Evolutionary conservation across 2,797 vertebrate species (phyloP).

Genomic region (Paedocypris micromegethes): DNA sequence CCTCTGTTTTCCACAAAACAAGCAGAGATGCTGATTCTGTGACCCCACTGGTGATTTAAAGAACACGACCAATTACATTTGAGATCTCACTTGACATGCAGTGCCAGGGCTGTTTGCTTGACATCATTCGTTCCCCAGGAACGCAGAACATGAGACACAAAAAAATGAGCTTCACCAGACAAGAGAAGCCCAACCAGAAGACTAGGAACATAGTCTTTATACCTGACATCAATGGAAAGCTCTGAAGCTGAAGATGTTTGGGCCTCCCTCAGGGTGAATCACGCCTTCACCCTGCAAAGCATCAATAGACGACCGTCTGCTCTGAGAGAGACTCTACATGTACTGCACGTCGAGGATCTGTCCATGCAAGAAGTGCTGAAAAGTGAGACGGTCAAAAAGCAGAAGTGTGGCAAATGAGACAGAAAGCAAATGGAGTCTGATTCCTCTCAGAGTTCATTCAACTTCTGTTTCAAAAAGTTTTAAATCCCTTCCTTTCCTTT

Average conservation of each 20-base stretch:
- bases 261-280: conserved; percentile 29
- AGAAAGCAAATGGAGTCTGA: conserved; percentile 39
- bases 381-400: conserved; percentile 34
- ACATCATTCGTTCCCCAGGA: conserved; percentile 25
- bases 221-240: conserved; percentile 11
- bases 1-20: too few species aligned
- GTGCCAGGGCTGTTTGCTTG: conserved; percentile 14
- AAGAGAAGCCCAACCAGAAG: conserved; percentile 9
- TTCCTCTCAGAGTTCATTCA: conserved; percentile 13
- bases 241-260: conserved; percentile 11
- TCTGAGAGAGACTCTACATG: conserved; percentile 27
- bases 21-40: conserved; percentile 17
- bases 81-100: conserved; percentile 34
- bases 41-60: conserved; percentile 35
- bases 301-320: conserved; percentile 27
- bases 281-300: conserved; percentile 38
- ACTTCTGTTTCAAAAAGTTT: too few species aligned
- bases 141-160: conserved; percentile 35
- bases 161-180: conserved; percentile 23
- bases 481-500: too few species aligned
- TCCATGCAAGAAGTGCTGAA: conserved; percentile 51
- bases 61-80: conserved; percentile 43
- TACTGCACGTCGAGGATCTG: conserved; percentile 35
- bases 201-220: conserved; percentile 22
- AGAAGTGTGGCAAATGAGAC: conserved; percentile 35